phyloP scores from a whole-genome alignment of 2,113 vertebrate genomes.

The Condylura cristata region DNA sequence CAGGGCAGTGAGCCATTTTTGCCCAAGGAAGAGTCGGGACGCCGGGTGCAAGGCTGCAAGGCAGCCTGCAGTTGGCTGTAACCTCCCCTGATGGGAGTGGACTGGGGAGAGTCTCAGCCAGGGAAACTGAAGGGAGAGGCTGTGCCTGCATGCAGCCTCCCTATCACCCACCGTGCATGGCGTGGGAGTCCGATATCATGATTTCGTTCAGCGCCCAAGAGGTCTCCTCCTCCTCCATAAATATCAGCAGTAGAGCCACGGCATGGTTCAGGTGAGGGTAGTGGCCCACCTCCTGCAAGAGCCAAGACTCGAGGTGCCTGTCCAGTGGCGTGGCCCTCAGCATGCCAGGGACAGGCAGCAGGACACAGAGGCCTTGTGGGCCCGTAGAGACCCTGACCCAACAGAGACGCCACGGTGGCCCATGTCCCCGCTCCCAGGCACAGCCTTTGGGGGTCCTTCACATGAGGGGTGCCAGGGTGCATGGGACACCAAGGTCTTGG shows the following conservation, averaged over 20 bases:
- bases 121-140: no score
- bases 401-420: background rate
- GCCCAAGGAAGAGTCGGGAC: no score
- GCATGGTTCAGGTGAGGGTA: constrained; percentile 96
- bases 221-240: constrained; percentile 93
- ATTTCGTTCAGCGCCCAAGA: constrained; percentile 95
- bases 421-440: no score
- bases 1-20: no score
- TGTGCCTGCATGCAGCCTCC: no score
- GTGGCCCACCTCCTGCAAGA: constrained; percentile 94
- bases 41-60: no score
- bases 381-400: background rate
- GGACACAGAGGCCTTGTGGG: no score
- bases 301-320: background rate
- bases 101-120: no score
- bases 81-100: no score
- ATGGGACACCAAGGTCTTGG: background rate
- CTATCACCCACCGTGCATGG: constrained; percentile 92
- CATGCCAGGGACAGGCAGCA: background rate
- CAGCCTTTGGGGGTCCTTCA: background rate
- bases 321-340: accelerated
- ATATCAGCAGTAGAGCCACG: constrained; percentile 93
- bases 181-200: constrained; percentile 87
- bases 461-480: background rate
- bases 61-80: no score